These are phyloP conservation scores for Mustela lutreola DNA, from an alignment of 2,113 vertebrate genomes.

Conservation along the genomic window DNA sequence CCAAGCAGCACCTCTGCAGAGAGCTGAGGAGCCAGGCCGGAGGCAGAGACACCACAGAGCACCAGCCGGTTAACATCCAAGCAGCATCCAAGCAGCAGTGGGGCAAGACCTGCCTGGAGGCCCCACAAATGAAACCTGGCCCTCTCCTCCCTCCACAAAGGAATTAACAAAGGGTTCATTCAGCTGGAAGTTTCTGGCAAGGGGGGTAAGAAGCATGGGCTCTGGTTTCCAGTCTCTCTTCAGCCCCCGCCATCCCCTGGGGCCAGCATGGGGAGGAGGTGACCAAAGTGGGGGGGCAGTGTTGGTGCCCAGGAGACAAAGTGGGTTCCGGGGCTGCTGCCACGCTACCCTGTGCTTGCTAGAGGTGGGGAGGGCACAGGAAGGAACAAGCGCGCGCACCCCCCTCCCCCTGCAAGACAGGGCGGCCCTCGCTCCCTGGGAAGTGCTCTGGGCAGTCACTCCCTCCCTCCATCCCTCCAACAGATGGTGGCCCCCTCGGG, in stretches of 20 bases:
- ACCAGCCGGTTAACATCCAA: accelerated
- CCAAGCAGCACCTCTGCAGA: neutral
- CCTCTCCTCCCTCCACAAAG: neutral
- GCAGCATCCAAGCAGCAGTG: too few species aligned
- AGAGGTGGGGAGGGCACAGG: neutral
- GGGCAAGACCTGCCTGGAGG: neutral
- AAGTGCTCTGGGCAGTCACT: neutral
- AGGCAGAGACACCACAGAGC: neutral
- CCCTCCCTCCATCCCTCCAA: neutral
- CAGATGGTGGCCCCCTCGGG: neutral
- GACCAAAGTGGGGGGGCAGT: too few species aligned
- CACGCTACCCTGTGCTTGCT: neutral
- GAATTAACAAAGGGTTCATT: too few species aligned
- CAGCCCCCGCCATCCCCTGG: neutral
- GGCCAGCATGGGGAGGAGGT: neutral
- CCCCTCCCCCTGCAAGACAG: too few species aligned
- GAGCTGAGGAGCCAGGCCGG: neutral
- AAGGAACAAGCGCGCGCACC: neutral
- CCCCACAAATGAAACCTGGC: neutral
- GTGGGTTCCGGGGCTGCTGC: neutral
- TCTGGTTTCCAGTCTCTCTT: neutral
- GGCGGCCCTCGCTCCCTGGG: neutral
- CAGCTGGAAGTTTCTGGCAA: neutral
- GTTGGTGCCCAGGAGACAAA: neutral
- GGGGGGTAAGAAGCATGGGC: neutral